Evolutionary conservation across 2,888 invertebrate genomes (phyloP), one percentile per base, ranked within the genome.

Genomic region (Trachelus troglodyta): DNA sequence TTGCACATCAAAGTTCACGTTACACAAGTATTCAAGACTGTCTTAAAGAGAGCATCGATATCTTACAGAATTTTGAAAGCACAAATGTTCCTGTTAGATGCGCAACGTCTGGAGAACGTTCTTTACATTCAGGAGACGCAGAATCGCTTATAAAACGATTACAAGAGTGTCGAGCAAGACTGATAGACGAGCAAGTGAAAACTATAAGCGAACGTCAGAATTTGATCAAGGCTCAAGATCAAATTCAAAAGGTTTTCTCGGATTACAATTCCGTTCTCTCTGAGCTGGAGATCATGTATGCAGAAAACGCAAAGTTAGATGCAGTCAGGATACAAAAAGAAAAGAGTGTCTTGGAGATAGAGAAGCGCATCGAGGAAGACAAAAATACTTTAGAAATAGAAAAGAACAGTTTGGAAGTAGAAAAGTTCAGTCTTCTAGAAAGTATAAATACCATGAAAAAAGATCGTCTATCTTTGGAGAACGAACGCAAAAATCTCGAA

Each of bases 221-320:
- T 12, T 80, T 87, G 69, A 83, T 87, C 12, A 85, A 86, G 75
- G 79, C 85, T 12, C 88, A 89, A 74, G 85, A 86, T 31, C 81
- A 87, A 40, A 86, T 87, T 77, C 86, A 88, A 76, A 85, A 86
- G 76, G 84, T 90, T 34, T 86, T 90, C 69, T 86, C 84, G 1
- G 86, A 89, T 69, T 89, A 88, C 68, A 86, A 85, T 78, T 84
- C 85, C 1, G 76, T 85, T 33, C 74, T 89, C 1, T 83, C 84
- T 56, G 88, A 90, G 71, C 76, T 89, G 11, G 85, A 89, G 77
- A 84, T 84, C 11, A 69, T 85, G 11, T 81, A 86, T n/a, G 82
- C 85, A n/a, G 87, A 88, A 69, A 86, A 84, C 78, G 73, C 74
- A 0, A 86, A 88, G 75, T 77, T 86, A 15, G 75, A 75, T 15